These are phyloP conservation scores for Gonatopus flavifemur DNA, from an alignment of 1,140 invertebrate species.

Conservation along the genomic window DNA sequence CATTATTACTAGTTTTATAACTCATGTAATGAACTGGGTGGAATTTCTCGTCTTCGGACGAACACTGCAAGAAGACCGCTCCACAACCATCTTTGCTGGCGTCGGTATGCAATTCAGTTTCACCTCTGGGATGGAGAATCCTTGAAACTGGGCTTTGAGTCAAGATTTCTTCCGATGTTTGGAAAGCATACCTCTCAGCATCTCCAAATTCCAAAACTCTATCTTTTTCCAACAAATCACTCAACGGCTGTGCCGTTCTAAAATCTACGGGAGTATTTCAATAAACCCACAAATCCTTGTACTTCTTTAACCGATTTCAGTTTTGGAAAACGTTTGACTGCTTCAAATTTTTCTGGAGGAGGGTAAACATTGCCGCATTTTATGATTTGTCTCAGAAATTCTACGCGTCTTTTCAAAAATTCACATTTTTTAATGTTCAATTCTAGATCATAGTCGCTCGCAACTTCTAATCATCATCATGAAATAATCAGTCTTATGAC, in stretches of 20 bases:
- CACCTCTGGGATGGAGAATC: slow-evolving; percentile 34
- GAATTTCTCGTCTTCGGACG: slow-evolving; percentile 16
- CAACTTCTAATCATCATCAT: too few relatives aligned
- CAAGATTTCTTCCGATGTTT: slow-evolving; percentile 14
- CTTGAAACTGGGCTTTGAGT: slow-evolving; percentile 36
- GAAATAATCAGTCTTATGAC: too few relatives aligned
- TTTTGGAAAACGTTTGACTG: slow-evolving; percentile 9
- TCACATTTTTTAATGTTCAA: too few relatives aligned
- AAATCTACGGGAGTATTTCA: slow-evolving; percentile 14
- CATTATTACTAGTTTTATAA: slow-evolving; percentile 4
- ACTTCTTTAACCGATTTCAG: slow-evolving; percentile 9
- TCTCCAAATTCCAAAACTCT: slow-evolving; percentile 9
- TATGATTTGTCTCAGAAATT: slow-evolving; percentile 13
- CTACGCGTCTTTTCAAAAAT: too few relatives aligned
- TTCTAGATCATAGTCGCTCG: too few relatives aligned
- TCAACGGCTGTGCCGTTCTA: slow-evolving; percentile 12
- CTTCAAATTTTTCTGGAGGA: slow-evolving; percentile 1
- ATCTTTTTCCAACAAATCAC: slow-evolving; percentile 13
- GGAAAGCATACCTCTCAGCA: slow-evolving; percentile 15
- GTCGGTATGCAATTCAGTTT: slow-evolving; percentile 46
- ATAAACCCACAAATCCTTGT: slow-evolving; percentile 13
- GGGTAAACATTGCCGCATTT: slow-evolving; percentile 10
- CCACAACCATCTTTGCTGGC: slow-evolving; percentile 3
- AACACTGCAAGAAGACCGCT: slow-evolving; percentile 3
- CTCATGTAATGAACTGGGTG: slow-evolving; percentile 7